phyloP scores from a whole-genome alignment of 1,140 invertebrate species.

The Ips nitidus region DNA sequence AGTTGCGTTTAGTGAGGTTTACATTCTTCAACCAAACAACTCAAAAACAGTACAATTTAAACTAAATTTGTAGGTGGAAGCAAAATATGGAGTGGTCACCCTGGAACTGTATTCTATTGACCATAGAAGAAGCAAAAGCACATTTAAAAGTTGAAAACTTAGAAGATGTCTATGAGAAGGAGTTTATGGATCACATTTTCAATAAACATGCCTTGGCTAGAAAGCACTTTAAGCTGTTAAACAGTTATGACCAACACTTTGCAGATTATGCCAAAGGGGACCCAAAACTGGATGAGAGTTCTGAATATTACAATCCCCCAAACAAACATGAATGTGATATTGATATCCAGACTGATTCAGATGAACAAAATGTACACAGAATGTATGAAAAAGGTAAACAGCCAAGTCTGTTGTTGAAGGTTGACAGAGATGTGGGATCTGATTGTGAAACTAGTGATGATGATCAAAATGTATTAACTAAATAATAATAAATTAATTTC shows the following conservation, averaged over 20 bases:
- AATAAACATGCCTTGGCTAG: constrained; percentile 49
- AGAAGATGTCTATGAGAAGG: constrained; percentile 58
- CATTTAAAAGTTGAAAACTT: constrained; percentile 59
- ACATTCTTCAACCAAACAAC: background rate
- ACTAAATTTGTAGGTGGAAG: constrained; percentile 57
- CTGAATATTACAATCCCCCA: constrained; percentile 33
- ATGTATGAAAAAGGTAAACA: too few relatives aligned
- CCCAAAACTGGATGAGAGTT: constrained; percentile 32
- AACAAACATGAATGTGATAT: constrained; percentile 30
- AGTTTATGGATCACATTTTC: constrained; percentile 50
- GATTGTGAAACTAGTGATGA: background rate
- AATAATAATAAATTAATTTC: too few relatives aligned
- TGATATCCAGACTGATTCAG: constrained; percentile 5
- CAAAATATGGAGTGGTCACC: constrained; percentile 65
- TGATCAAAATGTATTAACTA: background rate
- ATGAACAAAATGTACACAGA: too few relatives aligned
- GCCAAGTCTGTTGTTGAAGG: too few relatives aligned
- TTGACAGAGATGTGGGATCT: too few relatives aligned
- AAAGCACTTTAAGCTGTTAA: constrained; percentile 42
- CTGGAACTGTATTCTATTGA: constrained; percentile 72
- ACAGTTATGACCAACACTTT: constrained; percentile 32
- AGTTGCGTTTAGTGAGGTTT: constrained; percentile 54
- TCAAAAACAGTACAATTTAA: background rate
- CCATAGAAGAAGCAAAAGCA: constrained; percentile 62
- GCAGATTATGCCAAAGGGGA: constrained; percentile 30